Percentiles rank a stretch among this genome's conserved stretches.
These are phyloP conservation scores for Creontiades dilutus DNA, from an alignment of 2,888 invertebrate genomes.

Conservation along the genomic window DNA sequence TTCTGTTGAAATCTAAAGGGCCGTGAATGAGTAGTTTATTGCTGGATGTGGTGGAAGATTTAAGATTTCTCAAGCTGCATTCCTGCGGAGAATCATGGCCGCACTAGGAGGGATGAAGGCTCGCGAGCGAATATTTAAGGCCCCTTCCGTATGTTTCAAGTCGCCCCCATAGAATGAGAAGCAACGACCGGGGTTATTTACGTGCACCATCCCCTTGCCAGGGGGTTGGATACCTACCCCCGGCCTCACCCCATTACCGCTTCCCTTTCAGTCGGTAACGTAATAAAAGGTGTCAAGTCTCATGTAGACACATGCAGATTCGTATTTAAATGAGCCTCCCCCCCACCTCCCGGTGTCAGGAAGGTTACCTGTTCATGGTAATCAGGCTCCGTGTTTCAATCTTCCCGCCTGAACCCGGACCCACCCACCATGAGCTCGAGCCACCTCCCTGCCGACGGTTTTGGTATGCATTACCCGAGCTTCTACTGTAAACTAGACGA, in stretches of 20 bases:
- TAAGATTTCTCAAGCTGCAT: no score
- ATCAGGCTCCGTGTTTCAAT: constrained; percentile 44
- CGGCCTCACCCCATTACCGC: neutral
- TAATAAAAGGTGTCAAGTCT: constrained; percentile 52
- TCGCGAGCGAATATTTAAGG: no score
- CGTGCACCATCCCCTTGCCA: neutral
- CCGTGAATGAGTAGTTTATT: no score
- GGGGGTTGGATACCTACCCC: neutral
- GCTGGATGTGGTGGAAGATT: no score
- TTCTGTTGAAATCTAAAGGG: no score
- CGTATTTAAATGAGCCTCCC: constrained; percentile 38
- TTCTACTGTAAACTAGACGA: constrained; percentile 57
- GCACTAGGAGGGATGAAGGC: no score
- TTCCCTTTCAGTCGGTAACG: constrained; percentile 11
- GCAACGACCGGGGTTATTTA: constrained; percentile 38
- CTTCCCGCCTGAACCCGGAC: neutral
- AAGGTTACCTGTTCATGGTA: constrained; percentile 49
- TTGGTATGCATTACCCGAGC: constrained; percentile 57
- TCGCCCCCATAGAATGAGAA: neutral
- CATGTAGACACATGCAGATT: constrained; percentile 52
- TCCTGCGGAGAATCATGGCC: no score
- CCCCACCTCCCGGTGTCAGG: neutral
- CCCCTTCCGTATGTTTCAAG: neutral
- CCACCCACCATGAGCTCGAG: neutral
- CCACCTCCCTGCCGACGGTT: neutral